Evolutionary conservation across 2,113 vertebrate species (phyloP), one percentile per base, ranked within the genome.

Genomic region (Paramormyrops kingsleyae): DNA sequence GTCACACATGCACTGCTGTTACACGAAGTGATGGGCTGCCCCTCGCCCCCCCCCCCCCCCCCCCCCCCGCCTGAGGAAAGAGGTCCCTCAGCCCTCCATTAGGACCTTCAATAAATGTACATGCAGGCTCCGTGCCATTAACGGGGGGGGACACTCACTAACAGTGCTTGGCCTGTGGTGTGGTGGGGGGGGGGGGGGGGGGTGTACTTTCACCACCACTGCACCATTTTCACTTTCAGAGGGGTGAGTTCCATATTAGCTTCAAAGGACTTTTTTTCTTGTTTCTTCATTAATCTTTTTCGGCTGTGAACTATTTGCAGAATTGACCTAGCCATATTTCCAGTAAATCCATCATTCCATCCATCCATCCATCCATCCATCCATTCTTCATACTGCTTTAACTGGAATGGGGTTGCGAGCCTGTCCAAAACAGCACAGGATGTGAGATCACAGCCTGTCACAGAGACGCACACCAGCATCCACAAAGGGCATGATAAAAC

Each of bases 41-140:
- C 97, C 96, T 96, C 96, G 96, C 95, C 95, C 93, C 94, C 96
- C 96, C 95, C 95, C 93, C 94, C 96, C 95, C 95, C 93, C 94
- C 96, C 96, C 95, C 95, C 93, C 94, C 96, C 95, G 97, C 97
- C 97, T 94, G 95, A 56, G 97, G 97, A 97, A 93, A 97, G 96
- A 97, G 96, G 95, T 97, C 97, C 96, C 96, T 96, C 95, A 95
- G 95, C 95, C 96, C 96, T 97, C 96, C 97, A 95, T 97, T 96
- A 97, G 95, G 96, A 96, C 95, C 94, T 96, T 97, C 94, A 94
- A 91, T 96, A 96, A 97, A 95, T 96, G 95, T 96, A 95, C 95
- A 93, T 96, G 94, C 93, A 94, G 92, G 90, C 92, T 94, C 95
- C 95, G 95, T 92, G 96, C 92, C 94, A 94, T 93, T 96, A 96